phyloP scores from a whole-genome alignment of 2,888 invertebrate genomes.

The Chironomus riparius region DNA sequence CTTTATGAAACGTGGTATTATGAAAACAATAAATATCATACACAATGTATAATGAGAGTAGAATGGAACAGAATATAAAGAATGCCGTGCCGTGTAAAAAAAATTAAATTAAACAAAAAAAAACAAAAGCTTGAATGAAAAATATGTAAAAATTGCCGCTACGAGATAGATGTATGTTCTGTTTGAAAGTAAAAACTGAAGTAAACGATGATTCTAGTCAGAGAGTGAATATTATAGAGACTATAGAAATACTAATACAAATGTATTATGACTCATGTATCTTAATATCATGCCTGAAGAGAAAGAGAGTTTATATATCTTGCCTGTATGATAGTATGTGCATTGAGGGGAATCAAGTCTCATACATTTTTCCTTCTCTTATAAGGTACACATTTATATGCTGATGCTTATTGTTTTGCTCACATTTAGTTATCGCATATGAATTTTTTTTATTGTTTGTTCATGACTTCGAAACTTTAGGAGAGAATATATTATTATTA shows the following conservation, averaged over 20 bases:
- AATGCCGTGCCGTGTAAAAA: background rate
- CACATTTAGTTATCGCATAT: background rate
- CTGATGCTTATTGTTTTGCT: background rate
- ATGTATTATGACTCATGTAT: background rate
- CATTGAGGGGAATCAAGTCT: background rate
- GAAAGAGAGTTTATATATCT: too few relatives aligned
- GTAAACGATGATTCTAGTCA: background rate
- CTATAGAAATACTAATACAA: background rate
- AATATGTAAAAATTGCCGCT: background rate
- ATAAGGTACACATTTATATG: background rate
- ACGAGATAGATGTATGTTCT: background rate
- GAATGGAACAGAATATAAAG: background rate
- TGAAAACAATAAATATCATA: background rate
- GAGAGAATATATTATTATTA: background rate
- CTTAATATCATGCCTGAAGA: too few relatives aligned
- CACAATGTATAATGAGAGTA: background rate
- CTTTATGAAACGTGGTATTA: background rate
- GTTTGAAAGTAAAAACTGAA: background rate
- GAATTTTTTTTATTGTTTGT: conserved; percentile 1
- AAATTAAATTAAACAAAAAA: background rate
- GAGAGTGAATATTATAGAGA: background rate
- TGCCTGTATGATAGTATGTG: background rate
- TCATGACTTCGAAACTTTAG: background rate
- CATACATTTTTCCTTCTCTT: background rate
- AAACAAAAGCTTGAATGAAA: background rate